A percentile compares a stretch with the other conserved stretches of the same genome.
Conservation (phyloP, 2,797 vertebrate genomes). For the Triplophysa bombifrons region DNA sequence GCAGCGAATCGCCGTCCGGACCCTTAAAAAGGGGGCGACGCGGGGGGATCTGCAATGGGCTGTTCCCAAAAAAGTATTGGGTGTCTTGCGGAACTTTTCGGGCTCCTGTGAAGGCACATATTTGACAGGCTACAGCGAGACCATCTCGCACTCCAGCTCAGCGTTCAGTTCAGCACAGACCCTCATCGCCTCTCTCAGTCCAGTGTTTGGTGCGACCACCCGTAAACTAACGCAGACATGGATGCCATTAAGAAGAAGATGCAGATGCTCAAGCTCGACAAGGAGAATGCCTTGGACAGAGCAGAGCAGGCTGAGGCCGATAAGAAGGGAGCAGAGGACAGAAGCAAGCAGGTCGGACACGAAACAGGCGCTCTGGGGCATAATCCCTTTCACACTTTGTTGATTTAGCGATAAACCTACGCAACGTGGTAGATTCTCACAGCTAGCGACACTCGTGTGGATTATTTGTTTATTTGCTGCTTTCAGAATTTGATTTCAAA, state of each 20-base stretch:
- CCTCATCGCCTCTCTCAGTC: slow-evolving; percentile 64
- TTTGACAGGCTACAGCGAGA: slow-evolving; percentile 78
- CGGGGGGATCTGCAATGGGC: slow-evolving; percentile 68
- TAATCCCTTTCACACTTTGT: not conserved
- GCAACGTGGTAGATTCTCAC: not conserved
- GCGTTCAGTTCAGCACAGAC: slow-evolving; percentile 73
- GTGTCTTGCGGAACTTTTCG: slow-evolving; percentile 84
- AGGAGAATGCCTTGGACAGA: slow-evolving; percentile 97
- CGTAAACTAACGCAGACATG: slow-evolving; percentile 83
- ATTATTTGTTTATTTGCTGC: not conserved
- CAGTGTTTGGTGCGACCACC: slow-evolving; percentile 58
- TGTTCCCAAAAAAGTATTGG: slow-evolving; percentile 91
- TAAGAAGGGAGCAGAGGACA: slow-evolving; percentile 95
- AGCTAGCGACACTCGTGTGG: not conserved
- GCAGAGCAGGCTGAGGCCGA: slow-evolving; percentile 96
- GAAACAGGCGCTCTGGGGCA: not conserved
- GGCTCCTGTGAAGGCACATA: slow-evolving; percentile 84
- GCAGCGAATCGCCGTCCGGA: slow-evolving; percentile 83
- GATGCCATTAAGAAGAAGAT: slow-evolving; percentile 99
- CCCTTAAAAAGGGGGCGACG: slow-evolving; percentile 71
- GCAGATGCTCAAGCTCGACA: slow-evolving; percentile 99
- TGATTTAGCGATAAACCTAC: not conserved
- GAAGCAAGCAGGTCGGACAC: slow-evolving; percentile 93
- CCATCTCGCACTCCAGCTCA: slow-evolving; percentile 83
- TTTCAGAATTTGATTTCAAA: not conserved